phyloP scores from a whole-genome alignment of 2,888 invertebrate genomes.

The Phasia obesa region DNA sequence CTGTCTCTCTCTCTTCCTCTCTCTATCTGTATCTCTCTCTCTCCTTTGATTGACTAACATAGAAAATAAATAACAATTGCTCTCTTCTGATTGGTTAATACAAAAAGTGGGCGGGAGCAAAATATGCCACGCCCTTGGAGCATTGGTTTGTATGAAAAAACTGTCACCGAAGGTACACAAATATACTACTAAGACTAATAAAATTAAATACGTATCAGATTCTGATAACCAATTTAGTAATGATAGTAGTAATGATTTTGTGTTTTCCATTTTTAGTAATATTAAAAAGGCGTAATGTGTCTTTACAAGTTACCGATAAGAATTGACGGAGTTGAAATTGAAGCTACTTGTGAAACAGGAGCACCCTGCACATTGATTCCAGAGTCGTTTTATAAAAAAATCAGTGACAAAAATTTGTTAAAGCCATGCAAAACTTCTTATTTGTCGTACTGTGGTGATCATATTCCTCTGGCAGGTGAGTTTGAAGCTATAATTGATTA shows the following conservation, averaged over 20 bases:
- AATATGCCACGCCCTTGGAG: too few species aligned
- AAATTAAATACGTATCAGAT: conserved; percentile 14
- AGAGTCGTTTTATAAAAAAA: not conserved
- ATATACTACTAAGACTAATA: conserved; percentile 9
- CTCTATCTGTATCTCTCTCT: too few species aligned
- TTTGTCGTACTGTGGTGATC: not conserved
- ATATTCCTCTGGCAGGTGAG: conserved; percentile 3
- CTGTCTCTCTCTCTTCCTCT: too few species aligned
- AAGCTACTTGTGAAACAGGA: conserved; percentile 25
- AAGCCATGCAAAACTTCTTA: conserved; percentile 8
- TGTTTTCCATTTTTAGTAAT: conserved; percentile 4
- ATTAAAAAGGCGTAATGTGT: not conserved
- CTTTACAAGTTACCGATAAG: conserved; percentile 2
- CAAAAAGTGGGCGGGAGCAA: too few species aligned
- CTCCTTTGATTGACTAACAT: too few species aligned
- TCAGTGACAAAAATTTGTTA: not conserved
- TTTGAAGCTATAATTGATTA: not conserved
- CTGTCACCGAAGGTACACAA: too few species aligned
- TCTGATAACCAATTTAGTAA: not conserved
- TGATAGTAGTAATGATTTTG: conserved; percentile 4
- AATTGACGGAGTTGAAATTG: conserved; percentile 4
- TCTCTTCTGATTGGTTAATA: too few species aligned
- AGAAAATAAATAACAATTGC: too few species aligned
- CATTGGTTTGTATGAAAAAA: too few species aligned
- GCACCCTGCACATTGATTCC: conserved; percentile 12